A percentile compares a stretch with the other conserved stretches of the same genome.
Conservation (phyloP, 2,888 invertebrate species). For the Drosophila subquinaria region DNA sequence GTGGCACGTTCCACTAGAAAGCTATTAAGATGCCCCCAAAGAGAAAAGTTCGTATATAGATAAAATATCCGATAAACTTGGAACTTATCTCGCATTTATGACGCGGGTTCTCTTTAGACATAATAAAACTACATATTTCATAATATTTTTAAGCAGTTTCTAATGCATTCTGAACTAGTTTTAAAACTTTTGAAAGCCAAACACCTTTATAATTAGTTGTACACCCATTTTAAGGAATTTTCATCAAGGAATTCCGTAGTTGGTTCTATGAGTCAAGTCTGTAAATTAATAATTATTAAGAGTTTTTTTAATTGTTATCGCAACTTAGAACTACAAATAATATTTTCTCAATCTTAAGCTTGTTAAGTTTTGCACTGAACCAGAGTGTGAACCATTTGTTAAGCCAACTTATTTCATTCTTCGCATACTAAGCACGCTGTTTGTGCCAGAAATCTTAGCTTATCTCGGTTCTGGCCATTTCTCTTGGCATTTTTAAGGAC, state of each 20-base stretch:
- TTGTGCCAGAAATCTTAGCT: slow-evolving; percentile 7
- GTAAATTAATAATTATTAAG: no score
- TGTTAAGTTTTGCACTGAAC: no score
- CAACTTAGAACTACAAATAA: no score
- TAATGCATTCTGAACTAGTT: background rate
- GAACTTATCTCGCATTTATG: background rate
- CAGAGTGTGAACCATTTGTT: slow-evolving; percentile 2
- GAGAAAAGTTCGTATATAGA: slow-evolving; percentile 46
- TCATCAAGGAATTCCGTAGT: background rate
- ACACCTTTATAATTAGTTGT: background rate
- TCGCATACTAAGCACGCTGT: background rate
- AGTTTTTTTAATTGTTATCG: no score
- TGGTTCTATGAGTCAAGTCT: no score
- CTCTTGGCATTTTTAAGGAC: background rate
- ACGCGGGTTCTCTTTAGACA: background rate
- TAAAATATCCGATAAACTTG: background rate
- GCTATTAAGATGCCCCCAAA: slow-evolving; percentile 63
- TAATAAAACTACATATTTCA: background rate
- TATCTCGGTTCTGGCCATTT: slow-evolving; percentile 7
- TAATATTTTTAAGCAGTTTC: background rate
- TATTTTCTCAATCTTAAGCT: no score
- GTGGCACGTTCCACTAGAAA: slow-evolving; percentile 73
- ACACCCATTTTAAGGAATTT: background rate
- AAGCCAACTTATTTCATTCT: background rate
- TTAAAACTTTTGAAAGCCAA: background rate